phyloP scores from a whole-genome alignment of 64 coral and sea anemone genomes.

The Actinia equina region DNA sequence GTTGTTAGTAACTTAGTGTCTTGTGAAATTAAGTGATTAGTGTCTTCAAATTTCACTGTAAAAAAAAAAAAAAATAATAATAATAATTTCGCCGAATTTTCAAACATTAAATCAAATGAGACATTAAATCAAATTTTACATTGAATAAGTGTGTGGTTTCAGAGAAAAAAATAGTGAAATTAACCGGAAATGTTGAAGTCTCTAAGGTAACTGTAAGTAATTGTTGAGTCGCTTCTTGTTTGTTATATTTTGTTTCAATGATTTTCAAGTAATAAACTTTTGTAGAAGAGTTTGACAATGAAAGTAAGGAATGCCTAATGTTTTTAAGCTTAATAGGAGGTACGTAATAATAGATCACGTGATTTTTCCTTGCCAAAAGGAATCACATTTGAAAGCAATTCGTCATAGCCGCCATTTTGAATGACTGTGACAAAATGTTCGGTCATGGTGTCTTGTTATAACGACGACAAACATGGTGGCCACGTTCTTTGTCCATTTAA shows the following conservation, averaged over 20 bases:
- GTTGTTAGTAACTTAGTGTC: not conserved
- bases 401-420: too few species aligned
- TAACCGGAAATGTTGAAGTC: not conserved
- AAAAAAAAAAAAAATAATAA: not conserved
- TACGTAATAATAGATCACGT: not conserved
- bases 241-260: not conserved
- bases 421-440: too few species aligned
- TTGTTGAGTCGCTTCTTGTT: too few species aligned
- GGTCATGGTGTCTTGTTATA: too few species aligned
- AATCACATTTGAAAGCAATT: not conserved
- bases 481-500: too few species aligned
- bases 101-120: too few species aligned
- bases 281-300: constrained; percentile 13
- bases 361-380: not conserved
- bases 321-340: not conserved
- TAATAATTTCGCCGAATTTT: not conserved
- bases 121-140: too few species aligned
- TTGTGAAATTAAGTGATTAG: not conserved
- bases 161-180: too few species aligned
- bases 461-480: too few species aligned
- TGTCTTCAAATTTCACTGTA: too few species aligned
- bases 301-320: not conserved
- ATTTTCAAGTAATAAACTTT: not conserved
- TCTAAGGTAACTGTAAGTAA: not conserved
- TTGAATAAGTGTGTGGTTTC: too few species aligned